These are phyloP conservation scores for Hoplodrina ambigua DNA, from an alignment of 2,888 invertebrate genomes.

Conservation along the genomic window DNA sequence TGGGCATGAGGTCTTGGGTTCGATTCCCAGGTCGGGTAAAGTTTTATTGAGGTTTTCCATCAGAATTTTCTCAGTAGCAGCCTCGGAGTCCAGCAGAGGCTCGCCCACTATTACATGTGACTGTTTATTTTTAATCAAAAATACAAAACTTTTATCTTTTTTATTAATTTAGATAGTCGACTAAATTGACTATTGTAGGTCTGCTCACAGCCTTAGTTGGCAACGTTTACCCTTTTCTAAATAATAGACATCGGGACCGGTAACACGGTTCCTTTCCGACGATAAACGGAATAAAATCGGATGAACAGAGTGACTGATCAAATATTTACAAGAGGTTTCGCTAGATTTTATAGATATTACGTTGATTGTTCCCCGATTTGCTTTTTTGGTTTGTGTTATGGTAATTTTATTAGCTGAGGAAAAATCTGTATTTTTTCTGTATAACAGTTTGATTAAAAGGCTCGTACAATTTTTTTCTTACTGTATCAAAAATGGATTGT, in stretches of 20 bases:
- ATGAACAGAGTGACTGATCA: slow-evolving; percentile 32
- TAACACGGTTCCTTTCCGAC: slow-evolving; percentile 21
- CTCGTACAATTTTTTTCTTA: no score
- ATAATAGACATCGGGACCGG: slow-evolving; percentile 27
- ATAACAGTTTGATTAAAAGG: no score
- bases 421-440: background rate
- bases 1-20: no score
- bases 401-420: slow-evolving; percentile 12
- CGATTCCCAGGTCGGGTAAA: no score
- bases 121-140: no score
- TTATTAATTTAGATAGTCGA: background rate
- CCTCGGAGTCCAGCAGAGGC: no score
- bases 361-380: slow-evolving; percentile 21
- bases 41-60: no score
- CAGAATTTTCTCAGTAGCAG: no score
- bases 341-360: slow-evolving; percentile 34
- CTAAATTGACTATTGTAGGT: background rate
- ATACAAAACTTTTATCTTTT: no score
- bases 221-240: slow-evolving; percentile 29
- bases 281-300: slow-evolving; percentile 44
- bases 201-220: background rate
- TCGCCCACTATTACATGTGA: no score
- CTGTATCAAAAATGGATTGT: no score
- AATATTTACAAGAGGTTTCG: slow-evolving; percentile 49
- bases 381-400: slow-evolving; percentile 5